Conservation (phyloP, 1,140 invertebrate genomes). For the Drosophila neocordata region DNA sequence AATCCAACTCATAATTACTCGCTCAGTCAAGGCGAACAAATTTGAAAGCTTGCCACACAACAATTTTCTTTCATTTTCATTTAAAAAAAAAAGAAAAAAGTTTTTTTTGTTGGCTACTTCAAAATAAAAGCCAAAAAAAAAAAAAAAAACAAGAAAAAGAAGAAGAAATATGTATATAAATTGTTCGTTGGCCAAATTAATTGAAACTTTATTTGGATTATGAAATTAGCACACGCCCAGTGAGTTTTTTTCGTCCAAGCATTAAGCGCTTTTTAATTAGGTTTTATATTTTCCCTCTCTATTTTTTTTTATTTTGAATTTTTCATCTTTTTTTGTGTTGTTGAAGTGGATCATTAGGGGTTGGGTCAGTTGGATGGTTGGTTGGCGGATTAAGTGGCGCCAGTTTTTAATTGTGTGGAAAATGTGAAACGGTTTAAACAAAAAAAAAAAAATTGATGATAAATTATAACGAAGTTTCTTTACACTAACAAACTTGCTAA, state of each 20-base stretch:
- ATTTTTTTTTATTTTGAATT: not conserved
- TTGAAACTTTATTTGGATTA: slow-evolving; percentile 79
- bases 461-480: not conserved
- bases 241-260: slow-evolving; percentile 24
- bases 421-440: slow-evolving; percentile 24
- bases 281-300: slow-evolving; percentile 36
- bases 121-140: slow-evolving; percentile 13
- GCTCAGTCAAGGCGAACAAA: slow-evolving; percentile 47
- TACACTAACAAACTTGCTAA: not conserved
- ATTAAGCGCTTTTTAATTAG: slow-evolving; percentile 78
- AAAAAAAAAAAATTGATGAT: not conserved
- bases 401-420: slow-evolving; percentile 66
- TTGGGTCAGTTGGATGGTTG: slow-evolving; percentile 2
- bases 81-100: no score
- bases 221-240: slow-evolving; percentile 72
- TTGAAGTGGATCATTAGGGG: slow-evolving; percentile 50
- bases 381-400: slow-evolving; percentile 49
- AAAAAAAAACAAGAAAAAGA: not conserved
- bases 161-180: slow-evolving; percentile 29
- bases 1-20: slow-evolving; percentile 50
- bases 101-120: not conserved
- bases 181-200: slow-evolving; percentile 61
- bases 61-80: slow-evolving; percentile 38
- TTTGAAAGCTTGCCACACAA: slow-evolving; percentile 41
- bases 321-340: slow-evolving; percentile 8